phyloP scores from a whole-genome alignment of 2,113 vertebrate genomes.

The Mirza zaza region DNA sequence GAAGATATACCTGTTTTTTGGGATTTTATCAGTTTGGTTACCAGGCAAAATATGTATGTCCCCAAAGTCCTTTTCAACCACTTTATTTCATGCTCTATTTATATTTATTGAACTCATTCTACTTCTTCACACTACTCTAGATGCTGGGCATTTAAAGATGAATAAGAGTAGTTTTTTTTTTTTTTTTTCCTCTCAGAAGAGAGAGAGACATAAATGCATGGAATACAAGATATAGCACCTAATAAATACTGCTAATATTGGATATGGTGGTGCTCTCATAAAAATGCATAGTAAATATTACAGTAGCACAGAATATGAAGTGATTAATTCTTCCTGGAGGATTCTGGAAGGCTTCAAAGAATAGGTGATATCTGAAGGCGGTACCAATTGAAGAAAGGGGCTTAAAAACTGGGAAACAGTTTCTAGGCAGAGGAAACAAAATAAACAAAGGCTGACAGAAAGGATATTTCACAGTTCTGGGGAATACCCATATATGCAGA shows the following conservation, averaged over 20 bases:
- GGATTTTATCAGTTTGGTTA: not conserved
- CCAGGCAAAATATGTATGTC: not conserved
- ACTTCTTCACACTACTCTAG: not conserved
- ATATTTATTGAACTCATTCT: conserved; percentile 41
- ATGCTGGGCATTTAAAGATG: conserved; percentile 16
- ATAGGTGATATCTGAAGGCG: not conserved
- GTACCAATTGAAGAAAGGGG: not conserved
- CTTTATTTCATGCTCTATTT: conserved; percentile 45
- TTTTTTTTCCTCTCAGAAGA: not conserved
- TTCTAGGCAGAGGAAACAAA: not conserved
- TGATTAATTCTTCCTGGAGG: not conserved
- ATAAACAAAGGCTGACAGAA: not conserved
- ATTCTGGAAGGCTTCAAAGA: conserved; percentile 7
- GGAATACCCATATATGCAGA: not conserved
- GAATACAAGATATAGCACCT: not conserved
- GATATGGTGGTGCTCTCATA: not conserved
- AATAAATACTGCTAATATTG: not conserved
- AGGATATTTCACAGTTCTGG: not conserved
- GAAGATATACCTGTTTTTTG: not conserved
- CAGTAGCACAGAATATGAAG: not conserved
- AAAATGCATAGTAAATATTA: not conserved
- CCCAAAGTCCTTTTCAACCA: not conserved
- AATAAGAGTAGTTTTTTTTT: not conserved
- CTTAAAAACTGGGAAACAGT: not conserved
- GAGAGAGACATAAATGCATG: not conserved